phyloP scores from a whole-genome alignment of 2,888 invertebrate species.

The Trachelus tabidus region DNA sequence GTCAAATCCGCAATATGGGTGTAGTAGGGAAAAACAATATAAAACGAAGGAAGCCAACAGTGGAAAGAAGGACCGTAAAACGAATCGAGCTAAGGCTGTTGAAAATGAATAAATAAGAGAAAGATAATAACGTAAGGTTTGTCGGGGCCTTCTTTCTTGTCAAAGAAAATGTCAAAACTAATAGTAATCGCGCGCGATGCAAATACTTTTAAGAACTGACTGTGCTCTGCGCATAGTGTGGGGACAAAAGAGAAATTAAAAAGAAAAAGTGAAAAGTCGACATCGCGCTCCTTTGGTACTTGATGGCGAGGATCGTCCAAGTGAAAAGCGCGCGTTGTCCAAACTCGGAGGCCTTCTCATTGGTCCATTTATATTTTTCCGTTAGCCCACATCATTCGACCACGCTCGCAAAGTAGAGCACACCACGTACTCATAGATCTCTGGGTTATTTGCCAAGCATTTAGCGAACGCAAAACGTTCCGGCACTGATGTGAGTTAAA shows the following conservation, averaged over 20 bases:
- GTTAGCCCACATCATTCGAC: constrained; percentile 13
- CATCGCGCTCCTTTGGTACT: not conserved
- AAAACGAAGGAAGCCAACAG: not conserved
- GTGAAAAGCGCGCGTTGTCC: constrained; percentile 11
- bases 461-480: not conserved
- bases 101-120: not conserved
- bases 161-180: not conserved
- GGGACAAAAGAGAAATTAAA: not conserved
- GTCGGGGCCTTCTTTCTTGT: not conserved
- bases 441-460: not conserved
- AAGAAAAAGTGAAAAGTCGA: not conserved
- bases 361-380: constrained; percentile 37
- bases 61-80: not conserved
- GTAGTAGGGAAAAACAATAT: not conserved
- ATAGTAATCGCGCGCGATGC: not conserved
- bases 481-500: not conserved
- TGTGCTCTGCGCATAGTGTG: not conserved
- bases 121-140: not conserved
- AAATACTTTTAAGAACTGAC: not conserved
- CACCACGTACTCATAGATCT: not conserved
- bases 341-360: constrained; percentile 39
- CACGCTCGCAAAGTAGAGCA: not conserved
- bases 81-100: not conserved
- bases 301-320: not conserved
- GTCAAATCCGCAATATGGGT: constrained; percentile 23